Evolutionary conservation across 2,113 vertebrate genomes (phyloP).

Genomic region (Rana temporaria): DNA sequence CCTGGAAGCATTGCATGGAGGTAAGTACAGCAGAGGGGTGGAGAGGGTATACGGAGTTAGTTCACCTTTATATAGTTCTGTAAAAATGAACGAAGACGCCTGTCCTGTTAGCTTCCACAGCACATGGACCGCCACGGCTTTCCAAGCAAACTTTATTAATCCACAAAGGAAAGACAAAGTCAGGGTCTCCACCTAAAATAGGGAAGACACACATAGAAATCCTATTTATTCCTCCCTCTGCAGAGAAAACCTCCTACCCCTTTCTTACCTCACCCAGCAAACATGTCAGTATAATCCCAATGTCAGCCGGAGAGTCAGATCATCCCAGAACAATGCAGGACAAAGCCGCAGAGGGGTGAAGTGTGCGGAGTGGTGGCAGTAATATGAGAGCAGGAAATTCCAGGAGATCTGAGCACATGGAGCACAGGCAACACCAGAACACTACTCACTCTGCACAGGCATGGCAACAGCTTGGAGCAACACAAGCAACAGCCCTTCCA

Average conservation of each 20-base stretch:
- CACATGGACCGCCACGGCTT: too few relatives aligned
- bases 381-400: slow-evolving; percentile 57
- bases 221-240: too few relatives aligned
- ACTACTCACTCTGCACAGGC: neutral
- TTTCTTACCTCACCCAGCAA: slow-evolving; percentile 45
- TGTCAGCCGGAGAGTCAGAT: slow-evolving; percentile 5
- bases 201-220: too few relatives aligned
- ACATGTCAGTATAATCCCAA: slow-evolving; percentile 10
- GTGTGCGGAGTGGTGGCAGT: slow-evolving; percentile 30
- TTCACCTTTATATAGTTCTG: too few relatives aligned
- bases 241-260: neutral
- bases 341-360: slow-evolving; percentile 18
- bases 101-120: too few relatives aligned
- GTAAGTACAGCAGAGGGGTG: too few relatives aligned
- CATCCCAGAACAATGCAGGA: neutral
- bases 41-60: too few relatives aligned
- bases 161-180: too few relatives aligned
- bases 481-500: slow-evolving; percentile 14
- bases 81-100: too few relatives aligned
- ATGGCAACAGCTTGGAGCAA: slow-evolving; percentile 30
- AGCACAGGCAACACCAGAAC: neutral
- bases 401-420: slow-evolving; percentile 39
- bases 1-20: too few relatives aligned
- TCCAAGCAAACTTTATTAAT: too few relatives aligned
- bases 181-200: too few relatives aligned